Conservation (phyloP, 1,140 invertebrate genomes). For the Achroia grisella region DNA sequence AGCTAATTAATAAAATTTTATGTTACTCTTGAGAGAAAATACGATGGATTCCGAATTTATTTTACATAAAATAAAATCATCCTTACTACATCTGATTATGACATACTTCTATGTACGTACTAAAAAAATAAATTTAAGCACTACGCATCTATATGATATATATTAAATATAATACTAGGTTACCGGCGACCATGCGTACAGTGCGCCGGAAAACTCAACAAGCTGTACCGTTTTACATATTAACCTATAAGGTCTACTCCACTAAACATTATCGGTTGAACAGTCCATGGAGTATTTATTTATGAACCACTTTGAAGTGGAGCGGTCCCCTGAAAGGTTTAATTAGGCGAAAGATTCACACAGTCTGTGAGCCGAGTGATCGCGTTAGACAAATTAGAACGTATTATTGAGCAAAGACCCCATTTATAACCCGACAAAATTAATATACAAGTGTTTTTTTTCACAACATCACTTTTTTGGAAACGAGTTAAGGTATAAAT, state of each 20-base stretch:
- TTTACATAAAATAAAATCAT: too few relatives aligned
- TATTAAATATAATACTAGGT: too few relatives aligned
- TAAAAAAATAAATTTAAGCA: too few relatives aligned
- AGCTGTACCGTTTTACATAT: conserved; percentile 18
- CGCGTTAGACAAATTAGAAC: conserved; percentile 64
- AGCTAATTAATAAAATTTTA: too few relatives aligned
- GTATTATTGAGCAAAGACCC: conserved; percentile 60
- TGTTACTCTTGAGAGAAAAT: too few relatives aligned
- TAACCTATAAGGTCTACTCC: conserved; percentile 50
- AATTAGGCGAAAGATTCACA: conserved; percentile 66
- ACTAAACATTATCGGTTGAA: conserved; percentile 47
- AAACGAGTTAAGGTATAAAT: neutral
- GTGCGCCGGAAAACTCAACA: too few relatives aligned
- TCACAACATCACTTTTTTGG: neutral
- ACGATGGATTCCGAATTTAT: too few relatives aligned
- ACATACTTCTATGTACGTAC: too few relatives aligned
- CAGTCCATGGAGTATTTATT: conserved; percentile 44
- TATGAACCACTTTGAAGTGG: conserved; percentile 55
- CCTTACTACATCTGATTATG: too few relatives aligned
- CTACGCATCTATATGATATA: too few relatives aligned
- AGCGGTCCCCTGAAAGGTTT: conserved; percentile 52
- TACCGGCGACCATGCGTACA: too few relatives aligned
- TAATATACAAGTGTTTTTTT: conserved; percentile 5
- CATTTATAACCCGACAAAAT: conserved; percentile 32
- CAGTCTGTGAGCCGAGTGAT: conserved; percentile 45